Conservation (phyloP, 1,140 invertebrate species). For the Brachionus manjavacas region DNA sequence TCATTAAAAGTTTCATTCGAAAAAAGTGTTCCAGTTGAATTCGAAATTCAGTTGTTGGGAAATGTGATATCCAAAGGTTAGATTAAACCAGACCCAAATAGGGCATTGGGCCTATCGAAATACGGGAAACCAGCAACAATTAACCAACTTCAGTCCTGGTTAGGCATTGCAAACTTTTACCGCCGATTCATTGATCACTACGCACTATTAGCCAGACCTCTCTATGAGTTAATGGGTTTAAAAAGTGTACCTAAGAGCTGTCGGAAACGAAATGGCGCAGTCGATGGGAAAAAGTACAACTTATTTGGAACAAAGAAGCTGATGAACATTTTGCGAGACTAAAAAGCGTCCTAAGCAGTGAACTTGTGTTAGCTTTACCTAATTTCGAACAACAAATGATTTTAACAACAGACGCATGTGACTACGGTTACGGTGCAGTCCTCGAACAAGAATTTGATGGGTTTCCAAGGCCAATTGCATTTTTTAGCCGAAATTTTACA, state of each 20-base stretch:
- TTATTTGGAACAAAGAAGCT: not conserved
- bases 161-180: not conserved
- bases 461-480: not conserved
- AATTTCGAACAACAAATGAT: not conserved
- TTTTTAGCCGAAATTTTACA: not conserved
- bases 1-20: not conserved
- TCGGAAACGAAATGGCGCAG: not conserved
- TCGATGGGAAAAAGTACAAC: not conserved
- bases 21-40: not conserved
- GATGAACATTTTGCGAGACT: not conserved
- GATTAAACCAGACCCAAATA: not conserved
- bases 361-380: not conserved
- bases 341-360: not conserved
- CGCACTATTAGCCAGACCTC: not conserved
- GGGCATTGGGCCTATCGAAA: not conserved
- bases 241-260: not conserved
- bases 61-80: not conserved
- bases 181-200: not conserved
- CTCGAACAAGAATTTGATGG: not conserved
- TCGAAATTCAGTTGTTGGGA: not conserved
- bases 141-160: not conserved
- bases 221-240: not conserved
- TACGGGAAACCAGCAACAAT: not conserved
- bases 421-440: not conserved
- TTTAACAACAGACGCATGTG: not conserved